Evolutionary conservation across 2,888 invertebrate genomes (phyloP), one percentile per base, ranked within the genome.

Genomic region (Hymenopus coronatus): DNA sequence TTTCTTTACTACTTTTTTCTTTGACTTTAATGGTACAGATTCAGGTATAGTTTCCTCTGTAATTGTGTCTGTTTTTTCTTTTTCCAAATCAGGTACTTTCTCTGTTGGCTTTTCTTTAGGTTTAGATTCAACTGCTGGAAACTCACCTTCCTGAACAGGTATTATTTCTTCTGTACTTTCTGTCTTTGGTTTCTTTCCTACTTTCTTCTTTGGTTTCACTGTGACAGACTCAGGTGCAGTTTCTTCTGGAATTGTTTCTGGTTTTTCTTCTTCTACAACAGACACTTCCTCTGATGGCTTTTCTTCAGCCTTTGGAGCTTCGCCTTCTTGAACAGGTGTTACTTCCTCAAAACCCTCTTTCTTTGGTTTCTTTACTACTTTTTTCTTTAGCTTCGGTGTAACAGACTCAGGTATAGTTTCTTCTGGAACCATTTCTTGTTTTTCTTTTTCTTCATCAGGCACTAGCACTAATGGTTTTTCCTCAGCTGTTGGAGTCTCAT

Each of bases 321-420:
- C 88, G 12, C 84, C 88, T 28, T 83, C 83, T 46, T 87, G 14
- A 70, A 70, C 3, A 70, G 87, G 82, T 84, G 40, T 25, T 27
- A 83, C 54, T 28, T 88, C 87, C 46, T 87, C 83, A 82, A 46
- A 40, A 20, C 85, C 84, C 86, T 89, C 89, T 82, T 88, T 90
- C 28, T 89, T 83, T 28, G 91, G 90, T 20, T 90, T 91, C 88
- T 90, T 88, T 83, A 92, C 82, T 33, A 82, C 7, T 92, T 92
- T 70, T 14, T 70, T 70, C 54, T 70, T 70, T 20, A 20, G 20
- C 6, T 70, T 70, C 4, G 20, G 20, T 54, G 14, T 54, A 15
- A 20, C 54, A 54, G 54, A 54, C 20, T 15, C 54, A 70, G 54
- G 20, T 20, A 88, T 12, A 9, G 82, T 28, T 27, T 85, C 81